phyloP scores from a whole-genome alignment of 2,888 invertebrate genomes.

The Iphiclides podalirius region DNA sequence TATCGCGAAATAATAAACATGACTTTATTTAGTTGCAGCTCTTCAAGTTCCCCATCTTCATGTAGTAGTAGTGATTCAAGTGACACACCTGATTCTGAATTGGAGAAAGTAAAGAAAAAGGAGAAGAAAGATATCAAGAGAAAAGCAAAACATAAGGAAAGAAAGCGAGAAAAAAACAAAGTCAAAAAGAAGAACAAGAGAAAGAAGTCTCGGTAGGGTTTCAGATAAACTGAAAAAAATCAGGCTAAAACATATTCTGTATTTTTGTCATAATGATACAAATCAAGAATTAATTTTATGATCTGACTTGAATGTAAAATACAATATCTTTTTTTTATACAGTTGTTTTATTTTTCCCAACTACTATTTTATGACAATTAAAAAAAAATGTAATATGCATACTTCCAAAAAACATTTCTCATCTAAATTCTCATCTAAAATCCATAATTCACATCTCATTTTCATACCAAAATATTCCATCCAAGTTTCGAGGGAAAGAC shows the following conservation, averaged over 20 bases:
- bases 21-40: slow-evolving; percentile 40
- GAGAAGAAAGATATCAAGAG: not conserved
- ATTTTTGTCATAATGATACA: slow-evolving; percentile 31
- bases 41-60: slow-evolving; percentile 49
- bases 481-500: no score
- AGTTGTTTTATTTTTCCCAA: no score
- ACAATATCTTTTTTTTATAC: no score
- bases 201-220: slow-evolving; percentile 42
- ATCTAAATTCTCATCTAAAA: no score
- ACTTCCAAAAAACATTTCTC: no score
- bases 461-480: no score
- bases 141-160: not conserved
- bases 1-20: no score
- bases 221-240: slow-evolving; percentile 55
- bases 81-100: slow-evolving; percentile 36
- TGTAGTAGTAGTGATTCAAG: slow-evolving; percentile 42
- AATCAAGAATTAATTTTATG: no score
- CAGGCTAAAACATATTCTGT: slow-evolving; percentile 44
- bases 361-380: no score
- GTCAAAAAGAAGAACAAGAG: slow-evolving; percentile 29
- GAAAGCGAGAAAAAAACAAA: not conserved
- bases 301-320: no score
- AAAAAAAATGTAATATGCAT: no score
- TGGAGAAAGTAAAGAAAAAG: slow-evolving; percentile 13
- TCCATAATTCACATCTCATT: no score